These are phyloP conservation scores for Synanthedon andrenaeformis DNA, from an alignment of 2,888 invertebrate genomes.

Conservation along the genomic window DNA sequence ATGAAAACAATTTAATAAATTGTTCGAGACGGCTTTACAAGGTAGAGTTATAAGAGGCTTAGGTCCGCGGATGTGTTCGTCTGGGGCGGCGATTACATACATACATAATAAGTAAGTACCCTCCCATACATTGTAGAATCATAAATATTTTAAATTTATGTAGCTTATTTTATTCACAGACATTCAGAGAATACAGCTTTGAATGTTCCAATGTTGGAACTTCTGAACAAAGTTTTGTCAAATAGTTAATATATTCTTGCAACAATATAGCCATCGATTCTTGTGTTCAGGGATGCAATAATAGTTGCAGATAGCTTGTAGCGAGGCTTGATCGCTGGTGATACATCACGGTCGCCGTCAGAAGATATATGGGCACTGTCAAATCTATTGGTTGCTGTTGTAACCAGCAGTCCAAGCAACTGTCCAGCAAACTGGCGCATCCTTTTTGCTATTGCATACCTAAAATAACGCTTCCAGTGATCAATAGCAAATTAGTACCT, in stretches of 20 bases:
- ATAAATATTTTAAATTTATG: neutral
- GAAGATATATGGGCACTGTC: slow-evolving; percentile 44
- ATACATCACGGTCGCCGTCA: slow-evolving; percentile 39
- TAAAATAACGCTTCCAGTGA: neutral
- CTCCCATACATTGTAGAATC: neutral
- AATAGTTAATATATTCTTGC: neutral
- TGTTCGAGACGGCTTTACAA: slow-evolving; percentile 5
- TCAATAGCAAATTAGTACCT: neutral
- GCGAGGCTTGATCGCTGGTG: slow-evolving; percentile 35
- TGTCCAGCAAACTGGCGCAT: slow-evolving; percentile 9
- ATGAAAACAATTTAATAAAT: slow-evolving; percentile 10
- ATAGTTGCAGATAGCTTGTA: slow-evolving; percentile 26
- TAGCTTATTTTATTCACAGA: neutral
- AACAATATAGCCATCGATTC: too few relatives aligned
- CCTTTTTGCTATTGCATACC: slow-evolving; percentile 6
- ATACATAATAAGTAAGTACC: neutral
- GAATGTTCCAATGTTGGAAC: neutral
- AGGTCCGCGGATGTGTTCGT: slow-evolving; percentile 6
- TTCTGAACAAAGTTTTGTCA: neutral
- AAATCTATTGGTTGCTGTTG: slow-evolving; percentile 30
- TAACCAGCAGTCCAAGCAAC: too few relatives aligned
- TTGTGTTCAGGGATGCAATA: neutral
- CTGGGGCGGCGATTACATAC: slow-evolving; percentile 4
- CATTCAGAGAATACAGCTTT: neutral
- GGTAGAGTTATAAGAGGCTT: slow-evolving; percentile 7